Base-by-base conservation (phyloP, 2,888 invertebrate genomes). In the Apoda limacodes region DNA sequence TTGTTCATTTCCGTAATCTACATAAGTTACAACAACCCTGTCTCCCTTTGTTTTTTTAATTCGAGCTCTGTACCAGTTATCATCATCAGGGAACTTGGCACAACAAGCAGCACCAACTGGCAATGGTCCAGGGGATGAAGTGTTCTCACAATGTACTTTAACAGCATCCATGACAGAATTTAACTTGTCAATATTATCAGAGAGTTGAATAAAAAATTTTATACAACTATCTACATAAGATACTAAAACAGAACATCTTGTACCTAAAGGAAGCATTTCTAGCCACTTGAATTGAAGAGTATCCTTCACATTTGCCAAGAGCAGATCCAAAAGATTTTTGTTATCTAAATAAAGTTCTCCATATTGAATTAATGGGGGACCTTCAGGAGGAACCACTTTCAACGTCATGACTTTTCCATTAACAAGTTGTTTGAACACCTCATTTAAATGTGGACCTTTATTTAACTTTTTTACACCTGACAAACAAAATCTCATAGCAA, bases 1-100 rank as follows among this genome's bases (percentile, higher is more conserved):
- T 57, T 95, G 95, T 52, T 92, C 89, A 68, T 98, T 98, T 4
- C 98, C 98, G 72, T 92, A 99, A 74, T 99, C 98, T 9, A 98
- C 89, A 70, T 95, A 98, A 2, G 88, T 82, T 1, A 98, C 90
- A 32, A 85, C 71, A 1, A 88, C 83, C 37, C 84, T 84, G 4
- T 78, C 78, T 2, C 75, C 80, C 17, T 82, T 81, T 3, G 87
- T 68, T 22, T 85, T 84, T 39, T 87, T 80, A 5, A 97, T 85
- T 55, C 86, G 84, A 0, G 94, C 97, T 43, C 98, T 83, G 63
- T 98, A 98, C 96, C 97, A 98, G 53, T 90, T 88, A 15, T 84
- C 83, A 64, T 94, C 93, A 27, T 75, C 84, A 25, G 87, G 85
- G 56, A 90, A 98, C 35, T 89, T 85, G 1, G 96, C 95, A 43